Conservation (phyloP, 2,888 invertebrate genomes). For the Lasioglossum malachurum region DNA sequence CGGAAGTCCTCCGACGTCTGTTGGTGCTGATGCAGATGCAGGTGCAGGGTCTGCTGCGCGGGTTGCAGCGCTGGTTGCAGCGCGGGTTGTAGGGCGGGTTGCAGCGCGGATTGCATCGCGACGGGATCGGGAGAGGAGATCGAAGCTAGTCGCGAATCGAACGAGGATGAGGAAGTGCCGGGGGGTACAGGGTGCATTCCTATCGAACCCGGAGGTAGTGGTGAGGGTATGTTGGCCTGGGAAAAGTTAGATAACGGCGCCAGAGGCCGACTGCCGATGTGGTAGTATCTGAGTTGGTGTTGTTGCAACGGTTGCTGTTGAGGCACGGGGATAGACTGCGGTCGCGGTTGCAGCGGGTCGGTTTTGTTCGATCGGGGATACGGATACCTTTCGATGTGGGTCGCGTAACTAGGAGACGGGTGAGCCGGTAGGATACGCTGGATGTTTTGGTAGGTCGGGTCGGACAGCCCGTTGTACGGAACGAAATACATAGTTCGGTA, state of each 20-base stretch:
- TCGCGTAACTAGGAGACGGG: slow-evolving; percentile 79
- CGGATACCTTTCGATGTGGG: slow-evolving; percentile 82
- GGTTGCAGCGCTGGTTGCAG: not conserved
- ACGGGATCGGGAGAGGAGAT: slow-evolving; percentile 49
- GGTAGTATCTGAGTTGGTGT: slow-evolving; percentile 73
- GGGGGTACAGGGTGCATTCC: not conserved
- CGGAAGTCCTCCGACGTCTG: slow-evolving; percentile 73
- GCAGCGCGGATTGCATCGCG: slow-evolving; percentile 56
- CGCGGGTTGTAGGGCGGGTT: slow-evolving; percentile 20
- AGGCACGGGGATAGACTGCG: slow-evolving; percentile 46
- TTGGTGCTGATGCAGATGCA: slow-evolving; percentile 80
- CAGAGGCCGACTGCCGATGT: slow-evolving; percentile 64
- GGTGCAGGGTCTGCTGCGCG: slow-evolving; percentile 77
- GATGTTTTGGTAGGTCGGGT: slow-evolving; percentile 83
- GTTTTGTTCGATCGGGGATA: slow-evolving; percentile 76
- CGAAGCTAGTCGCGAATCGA: slow-evolving; percentile 33
- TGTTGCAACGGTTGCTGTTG: slow-evolving; percentile 47
- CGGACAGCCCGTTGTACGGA: slow-evolving; percentile 81
- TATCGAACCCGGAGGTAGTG: slow-evolving; percentile 5
- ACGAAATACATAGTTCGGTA: slow-evolving; percentile 84
- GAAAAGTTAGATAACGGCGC: slow-evolving; percentile 34
- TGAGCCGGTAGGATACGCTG: slow-evolving; percentile 80
- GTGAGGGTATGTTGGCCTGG: slow-evolving; percentile 13
- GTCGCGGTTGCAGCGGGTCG: slow-evolving; percentile 49
- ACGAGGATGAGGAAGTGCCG: not conserved